These are phyloP conservation scores for Acrocephalus scirpaceus DNA, from an alignment of 2,797 vertebrate genomes.

Conservation along the genomic window DNA sequence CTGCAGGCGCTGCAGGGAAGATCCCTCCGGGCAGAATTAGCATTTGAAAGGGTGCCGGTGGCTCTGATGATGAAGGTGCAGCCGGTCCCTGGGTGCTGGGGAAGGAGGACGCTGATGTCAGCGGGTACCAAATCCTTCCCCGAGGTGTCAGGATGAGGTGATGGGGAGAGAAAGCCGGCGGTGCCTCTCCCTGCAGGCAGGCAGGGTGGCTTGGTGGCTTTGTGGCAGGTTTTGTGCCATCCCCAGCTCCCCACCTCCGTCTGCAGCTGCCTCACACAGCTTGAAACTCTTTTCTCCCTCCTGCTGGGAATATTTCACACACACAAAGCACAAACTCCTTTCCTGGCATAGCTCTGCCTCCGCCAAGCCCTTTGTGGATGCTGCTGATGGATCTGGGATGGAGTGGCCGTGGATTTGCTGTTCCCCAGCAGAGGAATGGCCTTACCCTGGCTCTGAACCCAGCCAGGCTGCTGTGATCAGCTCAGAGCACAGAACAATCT, in stretches of 20 bases:
- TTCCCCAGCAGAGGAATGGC: not conserved
- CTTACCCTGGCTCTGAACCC: not conserved
- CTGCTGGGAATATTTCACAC: not conserved
- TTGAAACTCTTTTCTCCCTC: not conserved
- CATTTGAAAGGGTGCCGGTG: not conserved
- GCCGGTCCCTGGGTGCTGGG: not conserved
- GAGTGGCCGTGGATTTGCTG: not conserved
- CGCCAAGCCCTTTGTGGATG: not conserved
- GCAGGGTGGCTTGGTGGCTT: not conserved
- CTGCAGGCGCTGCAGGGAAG: not conserved
- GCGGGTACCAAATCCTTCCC: not conserved
- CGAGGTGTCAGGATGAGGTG: accelerated
- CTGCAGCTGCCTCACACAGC: not conserved
- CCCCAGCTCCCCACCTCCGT: not conserved
- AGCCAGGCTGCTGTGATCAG: not conserved
- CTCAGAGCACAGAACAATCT: not conserved
- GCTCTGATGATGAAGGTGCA: not conserved
- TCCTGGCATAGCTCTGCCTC: accelerated
- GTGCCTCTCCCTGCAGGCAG: not conserved
- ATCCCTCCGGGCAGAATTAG: not conserved
- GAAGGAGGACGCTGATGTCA: not conserved
- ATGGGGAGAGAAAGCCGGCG: not conserved
- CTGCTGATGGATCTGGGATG: not conserved
- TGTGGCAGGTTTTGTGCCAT: not conserved
- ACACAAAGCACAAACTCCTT: not conserved